Evolutionary conservation across 2,888 invertebrate genomes (phyloP).

Genomic region (Eulithis testata): DNA sequence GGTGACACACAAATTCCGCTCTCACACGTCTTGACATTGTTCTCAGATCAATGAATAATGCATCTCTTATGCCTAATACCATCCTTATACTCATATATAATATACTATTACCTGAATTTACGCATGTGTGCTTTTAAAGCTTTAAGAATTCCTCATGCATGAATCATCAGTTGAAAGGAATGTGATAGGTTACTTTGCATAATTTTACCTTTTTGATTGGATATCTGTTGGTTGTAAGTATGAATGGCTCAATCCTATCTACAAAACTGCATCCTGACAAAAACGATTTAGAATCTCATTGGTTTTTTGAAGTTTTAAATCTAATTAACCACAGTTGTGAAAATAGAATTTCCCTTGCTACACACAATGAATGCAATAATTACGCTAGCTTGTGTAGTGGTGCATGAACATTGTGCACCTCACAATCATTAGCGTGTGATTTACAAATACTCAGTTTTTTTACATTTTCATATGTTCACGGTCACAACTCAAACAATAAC

Average conservation of each 20-base stretch:
- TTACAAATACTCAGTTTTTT: constrained; percentile 40
- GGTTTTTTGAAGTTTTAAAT: background rate
- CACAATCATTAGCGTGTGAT: constrained; percentile 40
- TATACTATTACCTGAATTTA: constrained; percentile 29
- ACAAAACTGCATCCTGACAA: background rate
- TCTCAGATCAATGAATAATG: constrained; percentile 49
- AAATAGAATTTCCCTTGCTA: constrained; percentile 29
- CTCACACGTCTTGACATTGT: constrained; percentile 60
- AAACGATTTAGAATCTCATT: too few relatives aligned
- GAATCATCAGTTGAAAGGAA: constrained; percentile 35
- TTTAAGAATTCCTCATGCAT: constrained; percentile 33
- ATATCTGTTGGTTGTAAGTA: background rate
- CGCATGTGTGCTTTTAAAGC: constrained; percentile 32
- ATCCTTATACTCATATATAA: constrained; percentile 21
- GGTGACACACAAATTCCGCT: constrained; percentile 64
- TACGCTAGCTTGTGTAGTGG: constrained; percentile 46
- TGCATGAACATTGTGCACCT: constrained; percentile 50
- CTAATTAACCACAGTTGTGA: constrained; percentile 29
- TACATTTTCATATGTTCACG: constrained; percentile 31
- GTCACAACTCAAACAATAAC: constrained; percentile 22
- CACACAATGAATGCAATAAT: constrained; percentile 51
- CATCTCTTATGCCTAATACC: constrained; percentile 42
- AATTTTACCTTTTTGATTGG: constrained; percentile 16
- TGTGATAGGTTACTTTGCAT: constrained; percentile 26
- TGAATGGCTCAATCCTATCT: constrained; percentile 3